These are phyloP conservation scores for Charina bottae DNA, from an alignment of 2,113 vertebrate species.

Conservation along the genomic window DNA sequence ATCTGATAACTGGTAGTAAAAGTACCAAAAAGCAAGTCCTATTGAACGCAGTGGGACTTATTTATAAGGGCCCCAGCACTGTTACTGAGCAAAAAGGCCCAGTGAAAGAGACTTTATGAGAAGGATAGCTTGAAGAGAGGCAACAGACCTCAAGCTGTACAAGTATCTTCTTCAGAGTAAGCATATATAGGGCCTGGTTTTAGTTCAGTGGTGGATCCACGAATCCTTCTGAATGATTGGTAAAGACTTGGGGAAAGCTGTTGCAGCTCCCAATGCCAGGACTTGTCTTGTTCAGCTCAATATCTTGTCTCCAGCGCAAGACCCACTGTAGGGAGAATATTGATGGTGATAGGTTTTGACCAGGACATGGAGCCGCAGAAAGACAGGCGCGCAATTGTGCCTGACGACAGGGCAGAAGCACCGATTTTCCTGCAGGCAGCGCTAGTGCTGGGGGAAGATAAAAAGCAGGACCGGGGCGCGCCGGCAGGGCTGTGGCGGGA, in stretches of 20 bases:
- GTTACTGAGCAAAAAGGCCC: neutral
- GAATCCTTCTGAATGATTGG: neutral
- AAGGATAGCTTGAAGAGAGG: neutral
- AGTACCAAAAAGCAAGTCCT: neutral
- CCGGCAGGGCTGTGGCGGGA: slow-evolving; percentile 42
- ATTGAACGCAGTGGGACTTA: neutral
- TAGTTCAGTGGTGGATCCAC: neutral
- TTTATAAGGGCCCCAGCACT: neutral
- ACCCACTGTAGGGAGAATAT: neutral
- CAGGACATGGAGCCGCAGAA: slow-evolving; percentile 41
- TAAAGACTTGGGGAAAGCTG: neutral
- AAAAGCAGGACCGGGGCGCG: neutral
- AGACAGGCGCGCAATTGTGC: slow-evolving; percentile 27
- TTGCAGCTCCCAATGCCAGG: neutral
- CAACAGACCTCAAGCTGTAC: neutral
- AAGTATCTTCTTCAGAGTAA: neutral
- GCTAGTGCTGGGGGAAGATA: slow-evolving; percentile 52
- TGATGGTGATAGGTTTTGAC: slow-evolving; percentile 18
- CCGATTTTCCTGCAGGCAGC: slow-evolving; percentile 63
- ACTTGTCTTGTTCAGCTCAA: neutral
- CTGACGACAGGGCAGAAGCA: slow-evolving; percentile 52
- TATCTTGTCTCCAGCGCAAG: neutral
- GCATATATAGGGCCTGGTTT: too few relatives aligned
- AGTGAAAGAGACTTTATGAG: neutral
- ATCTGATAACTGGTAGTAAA: neutral